phyloP scores from a whole-genome alignment of 2,888 invertebrate species.

The Drosophila neutralis region DNA sequence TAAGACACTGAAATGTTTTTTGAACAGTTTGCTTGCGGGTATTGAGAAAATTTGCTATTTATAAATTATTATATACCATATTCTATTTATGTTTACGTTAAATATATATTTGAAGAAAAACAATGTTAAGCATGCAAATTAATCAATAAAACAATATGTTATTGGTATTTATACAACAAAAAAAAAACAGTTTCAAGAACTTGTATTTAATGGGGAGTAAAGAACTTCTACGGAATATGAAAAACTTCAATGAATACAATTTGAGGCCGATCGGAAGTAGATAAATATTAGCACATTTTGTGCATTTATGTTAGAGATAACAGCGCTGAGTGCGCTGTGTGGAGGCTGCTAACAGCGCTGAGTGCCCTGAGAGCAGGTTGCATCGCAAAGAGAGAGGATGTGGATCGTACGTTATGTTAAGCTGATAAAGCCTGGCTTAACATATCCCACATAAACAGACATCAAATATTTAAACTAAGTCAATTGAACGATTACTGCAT shows the following conservation, averaged over 20 bases:
- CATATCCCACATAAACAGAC: no score
- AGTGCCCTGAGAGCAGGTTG: no score
- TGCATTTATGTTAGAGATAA: no score
- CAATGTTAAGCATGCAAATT: constrained; percentile 30
- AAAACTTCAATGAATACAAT: neutral
- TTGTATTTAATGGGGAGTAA: neutral
- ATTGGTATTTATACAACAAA: constrained; percentile 28
- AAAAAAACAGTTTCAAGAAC: neutral
- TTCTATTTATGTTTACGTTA: constrained; percentile 67
- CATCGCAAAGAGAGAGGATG: no score
- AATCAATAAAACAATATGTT: constrained; percentile 26
- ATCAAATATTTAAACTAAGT: no score
- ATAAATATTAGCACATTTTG: neutral
- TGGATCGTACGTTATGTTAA: no score
- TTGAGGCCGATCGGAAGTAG: neutral
- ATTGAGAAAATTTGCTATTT: constrained; percentile 64
- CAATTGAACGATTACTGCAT: no score
- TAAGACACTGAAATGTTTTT: constrained; percentile 48
- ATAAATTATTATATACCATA: constrained; percentile 68
- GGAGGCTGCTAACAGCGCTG: no score
- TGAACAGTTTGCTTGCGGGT: constrained; percentile 66
- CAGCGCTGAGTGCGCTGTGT: no score
- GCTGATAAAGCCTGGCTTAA: no score
- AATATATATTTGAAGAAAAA: constrained; percentile 42
- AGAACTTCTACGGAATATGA: neutral